These are phyloP conservation scores for Phytoseiulus persimilis DNA, from an alignment of 2,888 invertebrate species.

Conservation along the genomic window DNA sequence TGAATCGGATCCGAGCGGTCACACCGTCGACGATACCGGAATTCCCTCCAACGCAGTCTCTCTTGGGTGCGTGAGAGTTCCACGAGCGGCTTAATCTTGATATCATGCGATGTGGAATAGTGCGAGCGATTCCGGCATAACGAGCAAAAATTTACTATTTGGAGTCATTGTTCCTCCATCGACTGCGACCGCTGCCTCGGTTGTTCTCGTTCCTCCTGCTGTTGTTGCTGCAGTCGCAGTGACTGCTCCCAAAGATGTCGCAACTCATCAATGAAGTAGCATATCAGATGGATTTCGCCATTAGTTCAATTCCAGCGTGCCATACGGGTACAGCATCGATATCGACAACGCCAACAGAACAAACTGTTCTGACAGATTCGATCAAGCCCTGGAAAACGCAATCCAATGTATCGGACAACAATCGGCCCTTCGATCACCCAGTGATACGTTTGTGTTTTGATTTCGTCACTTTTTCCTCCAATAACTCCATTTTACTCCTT, in stretches of 20 bases:
- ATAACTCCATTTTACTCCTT: not conserved
- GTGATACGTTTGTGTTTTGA: not conserved
- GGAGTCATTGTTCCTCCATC: not conserved
- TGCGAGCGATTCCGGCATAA: not conserved
- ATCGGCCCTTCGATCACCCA: not conserved
- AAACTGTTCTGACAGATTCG: not conserved
- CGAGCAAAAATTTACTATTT: not conserved
- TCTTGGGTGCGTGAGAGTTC: no score
- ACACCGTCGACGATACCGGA: no score
- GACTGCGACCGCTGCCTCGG: not conserved
- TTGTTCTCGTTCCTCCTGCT: not conserved
- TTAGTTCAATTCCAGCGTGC: not conserved
- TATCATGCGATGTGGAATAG: no score
- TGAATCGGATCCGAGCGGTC: no score
- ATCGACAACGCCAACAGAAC: not conserved
- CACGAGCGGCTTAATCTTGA: no score
- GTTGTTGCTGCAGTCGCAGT: not conserved
- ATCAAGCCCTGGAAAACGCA: not conserved
- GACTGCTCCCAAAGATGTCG: not conserved
- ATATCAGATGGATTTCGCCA: not conserved
- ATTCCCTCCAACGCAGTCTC: no score
- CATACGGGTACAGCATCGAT: not conserved
- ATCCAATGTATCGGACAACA: not conserved
- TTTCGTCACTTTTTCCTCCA: not conserved
- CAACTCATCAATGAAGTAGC: not conserved